Conservation (phyloP, 2,113 vertebrate genomes). For the Diadophis punctatus region DNA sequence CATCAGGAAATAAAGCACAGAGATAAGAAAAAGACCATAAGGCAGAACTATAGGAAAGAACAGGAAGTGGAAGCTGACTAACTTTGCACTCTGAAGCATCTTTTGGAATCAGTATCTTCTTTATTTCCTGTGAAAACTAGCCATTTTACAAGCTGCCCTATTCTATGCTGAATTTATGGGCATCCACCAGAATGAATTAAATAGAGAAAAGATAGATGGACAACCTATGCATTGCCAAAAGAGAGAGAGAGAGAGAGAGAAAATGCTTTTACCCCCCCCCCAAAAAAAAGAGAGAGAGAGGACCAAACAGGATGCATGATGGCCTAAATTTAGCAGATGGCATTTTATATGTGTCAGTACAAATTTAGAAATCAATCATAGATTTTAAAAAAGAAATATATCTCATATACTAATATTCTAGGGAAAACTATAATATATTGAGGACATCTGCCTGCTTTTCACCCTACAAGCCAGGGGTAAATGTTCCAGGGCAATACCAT, state of each 20-base stretch:
- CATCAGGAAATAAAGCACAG: neutral
- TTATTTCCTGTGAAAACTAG: neutral
- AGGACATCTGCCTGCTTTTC: neutral
- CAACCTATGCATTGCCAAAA: neutral
- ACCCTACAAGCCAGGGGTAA: neutral
- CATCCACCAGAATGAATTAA: neutral
- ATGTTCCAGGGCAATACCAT: neutral
- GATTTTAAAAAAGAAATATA: neutral
- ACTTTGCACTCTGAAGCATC: neutral
- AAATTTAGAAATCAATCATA: neutral
- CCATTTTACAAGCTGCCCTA: neutral
- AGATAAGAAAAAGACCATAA: neutral
- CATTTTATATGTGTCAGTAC: neutral
- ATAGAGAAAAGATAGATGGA: neutral
- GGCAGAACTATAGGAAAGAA: neutral
- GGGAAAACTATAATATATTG: neutral
- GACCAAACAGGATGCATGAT: neutral
- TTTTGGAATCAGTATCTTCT: neutral
- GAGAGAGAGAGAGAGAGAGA: neutral
- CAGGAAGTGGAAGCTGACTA: neutral
- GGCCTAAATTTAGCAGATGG: neutral
- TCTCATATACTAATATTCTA: neutral
- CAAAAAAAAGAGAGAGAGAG: neutral
- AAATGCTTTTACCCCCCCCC: neutral
- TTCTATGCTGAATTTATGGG: neutral